Base-by-base conservation (phyloP, 2,888 invertebrate genomes). In the Pediacus dermestoides region DNA sequence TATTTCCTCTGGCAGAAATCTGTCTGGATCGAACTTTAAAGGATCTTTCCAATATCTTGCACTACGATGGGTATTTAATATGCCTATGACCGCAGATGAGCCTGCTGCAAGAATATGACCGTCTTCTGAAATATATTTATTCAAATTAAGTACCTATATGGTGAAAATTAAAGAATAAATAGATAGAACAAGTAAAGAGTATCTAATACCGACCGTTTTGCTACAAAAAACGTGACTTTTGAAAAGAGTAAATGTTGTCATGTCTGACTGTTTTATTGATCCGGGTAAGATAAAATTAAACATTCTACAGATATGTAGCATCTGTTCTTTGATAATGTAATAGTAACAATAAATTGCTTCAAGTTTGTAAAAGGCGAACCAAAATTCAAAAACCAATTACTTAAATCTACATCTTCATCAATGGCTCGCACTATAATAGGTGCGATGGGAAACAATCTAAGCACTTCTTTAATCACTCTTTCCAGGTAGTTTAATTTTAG, bases 381-480 rank as follows among this genome's bases (percentile, higher is more conserved):
- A n/a, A n/a, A n/a, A n/a, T n/a, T n/a, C n/a, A n/a, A n/a, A n/a
- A n/a, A n/a, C n/a, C n/a, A n/a, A n/a, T 66, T 60, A 76, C 77
- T 72, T 16, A 77, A 64, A 50, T 73, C 64, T 1, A 75, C 51
- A 39, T 58, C 53, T 50, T 76, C 75, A 23, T 70, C 70, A 1
- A 75, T 64, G 38, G 68, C 56, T 36, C 78, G 66, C 0, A 68
- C 73, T 27, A 77, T 66, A 15, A 76, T 55, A 1, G 76, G 74
- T 1, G 71, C 77, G 1, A 74, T 70, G 1, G 78, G 75, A 52
- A 76, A 78, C 4, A 79, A 46, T 22, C 78, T 64, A 66, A 79
- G 67, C 0, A 75, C 71, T 58, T 79, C 78, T 52, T 78, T 78
- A 10, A 79, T 70, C 0, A 77, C 75, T 47, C 74, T 63, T 50